These are phyloP conservation scores for Eristalinus aeneus DNA, from an alignment of 2,888 invertebrate species.

Conservation along the genomic window DNA sequence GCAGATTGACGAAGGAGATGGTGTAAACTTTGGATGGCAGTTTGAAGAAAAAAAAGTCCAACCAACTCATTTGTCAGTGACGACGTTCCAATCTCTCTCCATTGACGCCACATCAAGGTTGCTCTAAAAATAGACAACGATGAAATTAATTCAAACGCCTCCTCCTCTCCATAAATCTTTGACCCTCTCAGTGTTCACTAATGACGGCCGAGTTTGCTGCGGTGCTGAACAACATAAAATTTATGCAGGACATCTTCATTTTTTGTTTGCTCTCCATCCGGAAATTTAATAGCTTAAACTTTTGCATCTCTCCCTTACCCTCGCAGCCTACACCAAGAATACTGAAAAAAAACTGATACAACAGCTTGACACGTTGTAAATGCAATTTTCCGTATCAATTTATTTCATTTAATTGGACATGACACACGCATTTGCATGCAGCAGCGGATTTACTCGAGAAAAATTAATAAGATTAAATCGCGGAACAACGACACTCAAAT, in stretches of 20 bases:
- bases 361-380: background rate
- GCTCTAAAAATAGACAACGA: background rate
- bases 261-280: background rate
- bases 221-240: background rate
- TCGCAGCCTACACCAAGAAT: background rate
- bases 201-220: background rate
- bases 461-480: background rate
- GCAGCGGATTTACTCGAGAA: background rate
- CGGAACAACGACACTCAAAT: slow-evolving; percentile 9
- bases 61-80: slow-evolving; percentile 7
- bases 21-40: too few species aligned
- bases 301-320: background rate
- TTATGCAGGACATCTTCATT: background rate
- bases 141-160: slow-evolving; percentile 1
- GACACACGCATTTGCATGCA: slow-evolving; percentile 37
- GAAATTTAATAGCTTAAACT: background rate
- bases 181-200: background rate
- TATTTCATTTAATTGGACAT: slow-evolving; percentile 51
- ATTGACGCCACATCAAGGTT: background rate
- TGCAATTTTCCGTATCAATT: slow-evolving; percentile 39
- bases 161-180: slow-evolving; percentile 8
- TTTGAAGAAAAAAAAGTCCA: background rate
- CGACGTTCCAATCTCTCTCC: background rate
- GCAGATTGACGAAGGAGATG: background rate
- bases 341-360: background rate